Evolutionary conservation across 2,113 vertebrate genomes (phyloP).

Genomic region (Dendrocopos noguchii): DNA sequence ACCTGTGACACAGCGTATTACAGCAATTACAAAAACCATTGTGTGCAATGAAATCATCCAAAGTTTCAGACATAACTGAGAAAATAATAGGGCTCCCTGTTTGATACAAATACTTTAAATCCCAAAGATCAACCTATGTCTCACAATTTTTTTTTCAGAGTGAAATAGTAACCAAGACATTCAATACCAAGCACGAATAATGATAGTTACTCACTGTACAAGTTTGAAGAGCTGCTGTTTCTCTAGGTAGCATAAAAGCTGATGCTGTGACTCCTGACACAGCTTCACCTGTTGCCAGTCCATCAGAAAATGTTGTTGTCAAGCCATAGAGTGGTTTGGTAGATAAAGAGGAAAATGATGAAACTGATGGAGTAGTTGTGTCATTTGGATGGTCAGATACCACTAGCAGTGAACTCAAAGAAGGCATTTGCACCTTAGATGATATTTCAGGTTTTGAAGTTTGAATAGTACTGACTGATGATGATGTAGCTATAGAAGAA

Average conservation of each 20-base stretch:
- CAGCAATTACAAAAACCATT: neutral
- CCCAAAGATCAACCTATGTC: neutral
- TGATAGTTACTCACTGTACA: conserved; percentile 74
- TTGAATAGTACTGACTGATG: neutral
- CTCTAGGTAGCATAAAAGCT: neutral
- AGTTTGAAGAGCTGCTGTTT: conserved; percentile 24
- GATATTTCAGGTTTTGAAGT: neutral
- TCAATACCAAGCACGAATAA: neutral
- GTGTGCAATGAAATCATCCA: neutral
- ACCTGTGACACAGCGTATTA: neutral
- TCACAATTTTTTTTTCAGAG: neutral
- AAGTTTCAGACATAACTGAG: neutral
- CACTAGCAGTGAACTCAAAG: neutral
- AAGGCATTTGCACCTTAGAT: neutral
- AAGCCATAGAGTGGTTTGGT: conserved; percentile 8
- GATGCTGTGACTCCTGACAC: neutral
- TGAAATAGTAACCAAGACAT: neutral
- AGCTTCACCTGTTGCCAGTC: conserved; percentile 10
- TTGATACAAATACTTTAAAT: neutral
- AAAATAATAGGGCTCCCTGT: neutral
- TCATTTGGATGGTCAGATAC: conserved; percentile 1
- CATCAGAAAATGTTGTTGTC: conserved; percentile 30
- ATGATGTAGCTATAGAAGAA: neutral
- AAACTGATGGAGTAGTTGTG: conserved; percentile 8
- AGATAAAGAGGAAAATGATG: conserved; percentile 1